A percentile compares a stretch with the other conserved stretches of the same genome.
These are phyloP conservation scores for Saccopteryx leptura DNA, from an alignment of 2,113 vertebrate genomes.

Conservation along the genomic window DNA sequence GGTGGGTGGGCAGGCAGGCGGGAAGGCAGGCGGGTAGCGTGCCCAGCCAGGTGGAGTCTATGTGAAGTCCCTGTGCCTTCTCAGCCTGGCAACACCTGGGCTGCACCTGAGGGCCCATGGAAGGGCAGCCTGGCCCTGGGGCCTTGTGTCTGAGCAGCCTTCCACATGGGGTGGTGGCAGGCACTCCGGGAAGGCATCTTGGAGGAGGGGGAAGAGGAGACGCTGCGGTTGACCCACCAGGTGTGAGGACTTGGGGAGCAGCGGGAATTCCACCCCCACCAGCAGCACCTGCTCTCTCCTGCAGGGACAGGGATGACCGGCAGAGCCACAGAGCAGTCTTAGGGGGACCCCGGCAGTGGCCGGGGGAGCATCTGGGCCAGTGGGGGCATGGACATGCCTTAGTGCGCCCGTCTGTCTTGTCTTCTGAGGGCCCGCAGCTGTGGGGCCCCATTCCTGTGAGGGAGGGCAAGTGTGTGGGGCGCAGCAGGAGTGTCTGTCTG, in stretches of 20 bases:
- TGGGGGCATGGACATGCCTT: neutral
- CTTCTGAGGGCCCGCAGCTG: fast-evolving
- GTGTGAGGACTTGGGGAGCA: neutral
- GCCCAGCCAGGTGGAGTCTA: too few species aligned
- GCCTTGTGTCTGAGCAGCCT: neutral
- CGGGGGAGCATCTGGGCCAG: neutral
- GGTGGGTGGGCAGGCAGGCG: neutral
- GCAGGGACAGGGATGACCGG: neutral
- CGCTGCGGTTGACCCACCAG: neutral
- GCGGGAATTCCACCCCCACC: neutral
- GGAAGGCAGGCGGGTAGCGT: neutral
- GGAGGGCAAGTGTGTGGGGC: neutral
- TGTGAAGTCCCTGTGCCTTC: neutral
- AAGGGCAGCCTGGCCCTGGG: neutral
- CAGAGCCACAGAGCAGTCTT: neutral
- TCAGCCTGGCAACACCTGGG: neutral
- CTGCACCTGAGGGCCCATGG: neutral
- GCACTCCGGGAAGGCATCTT: neutral
- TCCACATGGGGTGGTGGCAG: too few species aligned
- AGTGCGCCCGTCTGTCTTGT: neutral
- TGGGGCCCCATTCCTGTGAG: neutral
- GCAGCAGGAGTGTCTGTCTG: too few species aligned
- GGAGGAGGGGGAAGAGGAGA: neutral
- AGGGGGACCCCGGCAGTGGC: neutral
- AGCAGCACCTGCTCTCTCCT: neutral